Base-by-base conservation (phyloP, 2,797 vertebrate species). In the Tapera naevia region DNA sequence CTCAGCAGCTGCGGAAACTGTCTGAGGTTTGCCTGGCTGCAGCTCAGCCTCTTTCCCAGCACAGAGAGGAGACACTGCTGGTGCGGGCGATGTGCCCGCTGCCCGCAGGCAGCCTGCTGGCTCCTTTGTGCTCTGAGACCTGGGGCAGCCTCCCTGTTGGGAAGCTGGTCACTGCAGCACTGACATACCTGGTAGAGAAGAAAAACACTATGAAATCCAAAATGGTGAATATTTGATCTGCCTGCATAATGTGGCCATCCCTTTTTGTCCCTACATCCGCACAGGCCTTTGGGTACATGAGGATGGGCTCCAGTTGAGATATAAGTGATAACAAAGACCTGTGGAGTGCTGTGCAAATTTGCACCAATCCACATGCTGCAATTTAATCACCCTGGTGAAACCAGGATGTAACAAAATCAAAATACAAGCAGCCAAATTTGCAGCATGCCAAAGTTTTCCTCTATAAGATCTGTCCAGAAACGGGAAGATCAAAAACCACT, bases 231-330 rank as follows among this genome's bases (percentile, higher is more conserved):
- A 24, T 69, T 9, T 39, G 28, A 33, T 35, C 28, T 14, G 33
- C 5, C 56, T 15, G 11, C 35, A 4, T 5, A 54, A 22, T 0
- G 1, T 7, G 9, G 33, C 45, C 0, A 1, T 35, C 8, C 21
- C 11, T 51, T 48, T 78, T 53, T 1, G 0, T 13, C 7, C 58
- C 51, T 17, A 4, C 5, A 16, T 43, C 23, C 51, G 30, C 15
- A 9, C 17, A 1, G 1, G 43, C 56, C 28, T 54, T 45, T 3
- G 4, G 17, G 48, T 30, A 22, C 7, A 1, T 2, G 9, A 45
- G n/a, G 32, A 30, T 21, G 37, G 33, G 78, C 56, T 60, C 15
- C 1, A 53, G 15, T 7, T 8, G 32, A 17, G 64, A 21, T 46
- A 41, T 1, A 2, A 46, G 53, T 30, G 54, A 58, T 62, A 1